Evolutionary conservation across 2,113 vertebrate genomes (phyloP).

Genomic region (Beaufortia kweichowensis): DNA sequence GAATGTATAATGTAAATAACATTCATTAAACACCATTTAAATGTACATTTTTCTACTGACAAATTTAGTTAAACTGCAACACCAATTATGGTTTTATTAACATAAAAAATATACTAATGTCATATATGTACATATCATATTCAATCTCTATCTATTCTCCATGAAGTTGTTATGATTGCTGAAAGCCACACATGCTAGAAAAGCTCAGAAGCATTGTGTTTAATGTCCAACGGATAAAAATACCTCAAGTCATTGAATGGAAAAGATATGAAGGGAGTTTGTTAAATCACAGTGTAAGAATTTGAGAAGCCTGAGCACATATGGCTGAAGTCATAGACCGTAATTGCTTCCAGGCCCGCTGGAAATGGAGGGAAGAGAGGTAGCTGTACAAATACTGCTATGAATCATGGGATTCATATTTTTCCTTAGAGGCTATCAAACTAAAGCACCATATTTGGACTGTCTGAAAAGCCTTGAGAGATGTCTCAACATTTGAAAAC

Average conservation of each 20-base stretch:
- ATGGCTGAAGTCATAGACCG: constrained; percentile 67
- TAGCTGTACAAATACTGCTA: constrained; percentile 62
- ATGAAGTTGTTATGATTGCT: constrained; percentile 19
- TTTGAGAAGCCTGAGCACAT: constrained; percentile 62
- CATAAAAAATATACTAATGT: too few relatives aligned
- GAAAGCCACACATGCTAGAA: constrained; percentile 45
- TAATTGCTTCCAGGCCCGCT: constrained; percentile 73
- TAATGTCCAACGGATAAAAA: constrained; percentile 64
- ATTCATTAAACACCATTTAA: too few relatives aligned
- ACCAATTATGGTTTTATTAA: too few relatives aligned
- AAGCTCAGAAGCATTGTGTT: constrained; percentile 26
- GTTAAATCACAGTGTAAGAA: constrained; percentile 65
- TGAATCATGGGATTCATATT: constrained; percentile 53
- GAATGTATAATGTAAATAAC: too few relatives aligned
- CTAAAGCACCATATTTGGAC: constrained; percentile 45
- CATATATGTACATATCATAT: too few relatives aligned
- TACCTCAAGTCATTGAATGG: constrained; percentile 58
- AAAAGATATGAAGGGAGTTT: constrained; percentile 61
- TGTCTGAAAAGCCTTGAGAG: constrained; percentile 29
- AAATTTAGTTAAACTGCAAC: too few relatives aligned
- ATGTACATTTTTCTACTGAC: too few relatives aligned
- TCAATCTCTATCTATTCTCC: not conserved
- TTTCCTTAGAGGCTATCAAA: constrained; percentile 38
- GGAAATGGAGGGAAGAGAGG: constrained; percentile 44
- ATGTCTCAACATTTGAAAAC: constrained; percentile 3